phyloP scores from a whole-genome alignment of 2,888 invertebrate genomes.

The Caenorhabditis auriculariae region DNA sequence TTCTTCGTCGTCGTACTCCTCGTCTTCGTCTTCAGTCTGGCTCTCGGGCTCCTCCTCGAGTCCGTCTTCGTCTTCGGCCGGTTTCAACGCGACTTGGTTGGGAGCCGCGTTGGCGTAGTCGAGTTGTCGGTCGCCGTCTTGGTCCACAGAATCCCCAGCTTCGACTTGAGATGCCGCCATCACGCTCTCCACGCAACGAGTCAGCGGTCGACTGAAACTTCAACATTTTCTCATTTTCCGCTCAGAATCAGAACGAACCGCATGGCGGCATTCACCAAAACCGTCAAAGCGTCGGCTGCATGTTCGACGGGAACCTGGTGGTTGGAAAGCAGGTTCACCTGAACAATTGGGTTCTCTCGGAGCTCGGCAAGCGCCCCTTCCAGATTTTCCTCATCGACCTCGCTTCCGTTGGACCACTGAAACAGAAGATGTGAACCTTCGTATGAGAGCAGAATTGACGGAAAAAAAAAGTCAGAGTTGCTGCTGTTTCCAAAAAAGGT shows the following conservation, averaged over 20 bases:
- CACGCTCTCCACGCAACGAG: slow-evolving; percentile 39
- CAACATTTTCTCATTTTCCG: not conserved
- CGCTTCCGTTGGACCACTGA: no score
- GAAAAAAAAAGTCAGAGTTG: no score
- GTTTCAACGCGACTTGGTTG: not conserved
- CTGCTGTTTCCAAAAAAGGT: no score
- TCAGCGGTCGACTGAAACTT: slow-evolving; percentile 31
- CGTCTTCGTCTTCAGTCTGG: not conserved
- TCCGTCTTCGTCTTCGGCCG: not conserved
- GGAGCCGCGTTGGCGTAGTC: slow-evolving; percentile 81
- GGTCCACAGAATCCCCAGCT: slow-evolving; percentile 68
- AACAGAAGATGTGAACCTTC: no score
- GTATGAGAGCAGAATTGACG: no score
- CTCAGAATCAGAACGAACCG: slow-evolving; percentile 4
- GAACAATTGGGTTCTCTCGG: no score
- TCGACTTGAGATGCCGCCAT: slow-evolving; percentile 45
- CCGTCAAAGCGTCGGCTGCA: slow-evolving; percentile 90
- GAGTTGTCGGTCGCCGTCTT: slow-evolving; percentile 89
- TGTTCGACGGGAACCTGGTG: slow-evolving; percentile 76
- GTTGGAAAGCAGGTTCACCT: no score
- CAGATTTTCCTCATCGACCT: no score
- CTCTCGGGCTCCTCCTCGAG: slow-evolving; percentile 3
- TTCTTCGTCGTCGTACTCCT: not conserved
- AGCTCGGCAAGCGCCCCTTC: no score
- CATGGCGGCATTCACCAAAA: slow-evolving; percentile 74